Evolutionary conservation across 2,888 invertebrate species (phyloP), one percentile per base, ranked within the genome.

Genomic region (Halocaridina rubra): DNA sequence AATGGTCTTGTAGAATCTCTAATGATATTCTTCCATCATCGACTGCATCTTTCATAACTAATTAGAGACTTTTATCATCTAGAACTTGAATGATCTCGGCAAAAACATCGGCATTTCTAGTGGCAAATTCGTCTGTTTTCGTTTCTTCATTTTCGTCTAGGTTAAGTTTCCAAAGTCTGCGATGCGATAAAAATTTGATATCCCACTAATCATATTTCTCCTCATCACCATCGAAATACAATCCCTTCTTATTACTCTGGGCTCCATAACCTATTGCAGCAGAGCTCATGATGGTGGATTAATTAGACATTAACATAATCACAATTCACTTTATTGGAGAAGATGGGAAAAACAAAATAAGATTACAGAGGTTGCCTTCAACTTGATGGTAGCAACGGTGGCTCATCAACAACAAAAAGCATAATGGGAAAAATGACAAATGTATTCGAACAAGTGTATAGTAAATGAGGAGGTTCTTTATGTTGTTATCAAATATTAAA

Each of bases 21-120:
- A 77, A 13, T 8, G 82, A 64, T 30, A 76, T 77, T 53, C 46
- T 67, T 16, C 59, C 76, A 64, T 82, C 77, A 39, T 82, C 16
- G 46, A 29, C 33, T 29, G 69, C 77, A 59, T 81, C 81, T 75
- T 53, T 39, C 19, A 76, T 75, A 27, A 76, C 39, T 3, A 75
- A 46, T 5, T n/a, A 61, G 7, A 82, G 16, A 30, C 76, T 67
- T 53, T 30, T 33, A 19, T 77, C 82, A 53, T 76, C 77, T 22
- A 77, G 32, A 27, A 76, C 27, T 46, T 82, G 77, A 16, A 71
- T 71, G 7, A 71, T 8, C 32, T 80, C 61, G 22, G 39, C 7
- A 61, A 57, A 76, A n/a, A n/a, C n/a, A n/a, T n/a, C n/a, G 39
- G 39, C 39, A 39, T 39, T 39, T 39, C 13, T 39, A 7, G 7